Conservation (phyloP, 1,140 invertebrate species). For the Aphaenogaster rudis region DNA sequence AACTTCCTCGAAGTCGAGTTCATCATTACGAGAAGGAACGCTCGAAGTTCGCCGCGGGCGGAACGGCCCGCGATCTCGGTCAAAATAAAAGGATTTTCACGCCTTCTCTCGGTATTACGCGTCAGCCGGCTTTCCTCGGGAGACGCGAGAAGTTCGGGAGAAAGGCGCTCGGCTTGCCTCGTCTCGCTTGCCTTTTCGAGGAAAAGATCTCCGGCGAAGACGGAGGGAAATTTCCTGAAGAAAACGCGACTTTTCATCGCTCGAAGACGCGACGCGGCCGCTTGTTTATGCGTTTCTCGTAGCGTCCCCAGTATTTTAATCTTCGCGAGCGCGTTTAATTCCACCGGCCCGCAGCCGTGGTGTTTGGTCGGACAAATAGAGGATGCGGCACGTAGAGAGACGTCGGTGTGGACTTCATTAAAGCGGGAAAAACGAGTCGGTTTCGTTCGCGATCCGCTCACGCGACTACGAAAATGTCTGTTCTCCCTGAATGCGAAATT, state of each 20-base stretch:
- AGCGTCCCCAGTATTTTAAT: constrained; percentile 58
- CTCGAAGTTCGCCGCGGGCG: constrained; percentile 61
- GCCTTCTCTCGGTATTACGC: constrained; percentile 16
- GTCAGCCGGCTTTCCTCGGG: constrained; percentile 8
- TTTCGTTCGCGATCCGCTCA: not conserved
- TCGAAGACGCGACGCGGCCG: constrained; percentile 24
- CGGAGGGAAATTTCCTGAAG: constrained; percentile 27
- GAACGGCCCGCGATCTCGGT: constrained; percentile 15
- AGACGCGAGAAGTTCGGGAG: not conserved
- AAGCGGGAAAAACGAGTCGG: not conserved
- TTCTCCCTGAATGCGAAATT: not conserved
- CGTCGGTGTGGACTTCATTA: not conserved
- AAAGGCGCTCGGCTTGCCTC: not conserved
- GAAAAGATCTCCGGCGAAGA: constrained; percentile 31
- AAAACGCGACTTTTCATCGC: constrained; percentile 23
- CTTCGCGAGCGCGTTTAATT: not conserved
- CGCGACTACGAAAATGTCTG: constrained; percentile 8
- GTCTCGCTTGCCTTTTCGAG: not conserved
- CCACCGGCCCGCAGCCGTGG: not conserved
- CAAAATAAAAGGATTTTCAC: constrained; percentile 58
- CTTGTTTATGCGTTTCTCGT: constrained; percentile 60
- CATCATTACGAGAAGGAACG: constrained; percentile 74
- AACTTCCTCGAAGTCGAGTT: constrained; percentile 72
- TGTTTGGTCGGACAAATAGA: constrained; percentile 7
- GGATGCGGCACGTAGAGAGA: not conserved